Conservation (phyloP, 2,797 vertebrate species). For the Astyanax mexicanus region DNA sequence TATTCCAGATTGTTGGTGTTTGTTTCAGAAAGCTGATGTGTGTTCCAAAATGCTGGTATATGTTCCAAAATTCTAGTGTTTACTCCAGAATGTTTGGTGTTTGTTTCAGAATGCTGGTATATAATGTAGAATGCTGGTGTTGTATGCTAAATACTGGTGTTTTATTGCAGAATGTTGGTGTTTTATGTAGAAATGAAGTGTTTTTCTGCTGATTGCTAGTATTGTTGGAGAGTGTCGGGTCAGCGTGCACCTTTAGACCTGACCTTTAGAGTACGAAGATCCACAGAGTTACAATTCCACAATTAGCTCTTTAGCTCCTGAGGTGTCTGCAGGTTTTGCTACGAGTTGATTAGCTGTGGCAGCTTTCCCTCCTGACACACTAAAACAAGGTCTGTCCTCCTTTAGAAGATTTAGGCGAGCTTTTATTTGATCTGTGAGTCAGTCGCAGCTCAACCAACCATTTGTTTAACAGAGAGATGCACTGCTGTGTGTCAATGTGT, state of each 20-base stretch:
- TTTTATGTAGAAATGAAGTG: background rate
- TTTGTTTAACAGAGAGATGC: constrained; percentile 61
- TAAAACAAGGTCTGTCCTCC: constrained; percentile 51
- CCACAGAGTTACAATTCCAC: background rate
- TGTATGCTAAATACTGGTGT: background rate
- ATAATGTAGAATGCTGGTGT: background rate
- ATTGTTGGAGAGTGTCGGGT: background rate
- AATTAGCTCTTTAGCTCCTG: constrained; percentile 32
- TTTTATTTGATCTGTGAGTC: constrained; percentile 61
- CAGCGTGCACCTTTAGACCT: background rate
- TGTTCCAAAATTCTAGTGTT: background rate
- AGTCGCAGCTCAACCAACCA: constrained; percentile 56
- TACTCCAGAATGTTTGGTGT: background rate
- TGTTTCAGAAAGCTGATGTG: no score
- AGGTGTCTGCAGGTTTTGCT: constrained; percentile 35
- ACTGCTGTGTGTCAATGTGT: constrained; percentile 61
- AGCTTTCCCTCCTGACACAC: constrained; percentile 40
- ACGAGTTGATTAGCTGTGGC: constrained; percentile 48
- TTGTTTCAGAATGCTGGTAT: no score
- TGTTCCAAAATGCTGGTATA: no score
- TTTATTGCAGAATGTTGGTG: background rate
- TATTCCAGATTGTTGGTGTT: no score
- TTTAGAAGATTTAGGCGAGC: constrained; percentile 56
- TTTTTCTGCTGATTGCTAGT: background rate
- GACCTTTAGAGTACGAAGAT: background rate